Conservation (phyloP, 2,888 invertebrate genomes). For the Zele albiditarsus region DNA sequence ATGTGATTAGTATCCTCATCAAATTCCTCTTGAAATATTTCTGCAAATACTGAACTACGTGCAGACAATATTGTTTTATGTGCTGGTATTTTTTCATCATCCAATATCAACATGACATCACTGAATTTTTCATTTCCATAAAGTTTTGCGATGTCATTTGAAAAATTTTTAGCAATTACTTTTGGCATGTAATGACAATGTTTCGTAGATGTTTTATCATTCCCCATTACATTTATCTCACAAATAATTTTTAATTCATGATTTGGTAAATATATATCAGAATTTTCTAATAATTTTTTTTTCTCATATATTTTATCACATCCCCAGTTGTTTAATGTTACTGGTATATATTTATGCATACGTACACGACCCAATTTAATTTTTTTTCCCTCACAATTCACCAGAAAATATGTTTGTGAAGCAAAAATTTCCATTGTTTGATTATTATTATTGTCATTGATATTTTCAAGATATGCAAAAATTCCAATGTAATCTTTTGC, state of each 20-base stretch:
- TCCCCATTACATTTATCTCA: background rate
- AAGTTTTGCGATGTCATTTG: background rate
- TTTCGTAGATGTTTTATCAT: background rate
- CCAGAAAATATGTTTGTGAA: background rate
- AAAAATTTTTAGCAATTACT: background rate
- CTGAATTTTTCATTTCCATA: background rate
- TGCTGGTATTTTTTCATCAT: background rate
- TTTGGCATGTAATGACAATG: background rate
- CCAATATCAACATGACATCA: conserved; percentile 12
- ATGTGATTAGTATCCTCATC: background rate
- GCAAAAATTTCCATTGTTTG: no score
- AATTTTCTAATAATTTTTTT: background rate
- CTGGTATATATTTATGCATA: background rate
- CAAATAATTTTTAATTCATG: background rate
- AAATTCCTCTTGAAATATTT: background rate
- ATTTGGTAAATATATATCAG: background rate
- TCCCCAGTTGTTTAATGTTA: background rate
- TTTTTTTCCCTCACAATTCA: background rate
- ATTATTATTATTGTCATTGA: no score
- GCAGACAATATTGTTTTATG: conserved; percentile 19
- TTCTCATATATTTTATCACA: background rate
- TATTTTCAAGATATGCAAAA: background rate
- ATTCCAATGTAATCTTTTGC: background rate
- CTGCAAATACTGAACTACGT: conserved; percentile 8
- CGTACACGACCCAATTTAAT: background rate